Evolutionary conservation across 1,140 invertebrate species (phyloP).

Genomic region (Drosophila guanche): DNA sequence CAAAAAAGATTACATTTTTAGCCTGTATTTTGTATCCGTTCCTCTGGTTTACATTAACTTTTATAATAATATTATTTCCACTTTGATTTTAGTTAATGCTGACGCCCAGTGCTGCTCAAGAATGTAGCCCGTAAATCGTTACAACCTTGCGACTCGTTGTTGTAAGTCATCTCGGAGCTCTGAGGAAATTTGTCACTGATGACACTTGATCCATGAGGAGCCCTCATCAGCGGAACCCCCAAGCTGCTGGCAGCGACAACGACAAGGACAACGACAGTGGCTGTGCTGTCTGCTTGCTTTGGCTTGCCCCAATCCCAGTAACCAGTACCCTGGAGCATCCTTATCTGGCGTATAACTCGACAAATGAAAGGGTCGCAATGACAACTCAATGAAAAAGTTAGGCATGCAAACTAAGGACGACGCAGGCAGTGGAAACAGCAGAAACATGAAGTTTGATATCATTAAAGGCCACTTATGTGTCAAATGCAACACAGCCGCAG

Average conservation of each 20-base stretch:
- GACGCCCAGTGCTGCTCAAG: no score
- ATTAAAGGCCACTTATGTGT: constrained; percentile 77
- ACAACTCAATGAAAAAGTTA: constrained; percentile 71
- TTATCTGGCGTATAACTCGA: constrained; percentile 48
- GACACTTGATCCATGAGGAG: constrained; percentile 21
- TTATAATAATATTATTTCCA: no score
- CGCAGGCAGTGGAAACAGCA: constrained; percentile 43
- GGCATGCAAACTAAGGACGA: constrained; percentile 60
- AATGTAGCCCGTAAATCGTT: not conserved
- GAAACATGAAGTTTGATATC: constrained; percentile 69
- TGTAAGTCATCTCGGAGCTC: constrained; percentile 4
- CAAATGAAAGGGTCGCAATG: constrained; percentile 63
- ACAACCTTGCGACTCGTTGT: constrained; percentile 37
- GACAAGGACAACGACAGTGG: constrained; percentile 7
- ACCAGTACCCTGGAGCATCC: constrained; percentile 24
- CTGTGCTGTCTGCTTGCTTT: not conserved
- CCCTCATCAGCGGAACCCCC: constrained; percentile 17
- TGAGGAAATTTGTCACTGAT: constrained; percentile 30
- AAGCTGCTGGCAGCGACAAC: constrained; percentile 13
- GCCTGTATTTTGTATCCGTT: no score
- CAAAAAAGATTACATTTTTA: no score
- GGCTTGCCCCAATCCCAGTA: constrained; percentile 4
- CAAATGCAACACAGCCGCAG: constrained; percentile 67
- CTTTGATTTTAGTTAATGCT: no score
- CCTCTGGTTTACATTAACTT: no score